phyloP scores from a whole-genome alignment of 1,140 invertebrate genomes.

The Sogatella furcifera region DNA sequence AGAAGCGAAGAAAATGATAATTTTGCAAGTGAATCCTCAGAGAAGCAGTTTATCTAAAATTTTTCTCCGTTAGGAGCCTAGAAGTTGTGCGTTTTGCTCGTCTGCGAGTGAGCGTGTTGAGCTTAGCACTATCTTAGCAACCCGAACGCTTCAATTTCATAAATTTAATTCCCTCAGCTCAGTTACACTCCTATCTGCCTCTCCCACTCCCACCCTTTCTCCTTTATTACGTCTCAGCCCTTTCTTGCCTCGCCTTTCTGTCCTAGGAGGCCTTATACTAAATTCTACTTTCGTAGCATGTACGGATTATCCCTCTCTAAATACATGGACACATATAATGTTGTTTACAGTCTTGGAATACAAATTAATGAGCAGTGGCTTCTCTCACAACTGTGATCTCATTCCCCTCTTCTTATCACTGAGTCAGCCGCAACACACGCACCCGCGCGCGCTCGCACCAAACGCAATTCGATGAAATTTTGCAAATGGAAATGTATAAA shows the following conservation, averaged over 20 bases:
- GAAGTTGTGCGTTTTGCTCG: no score
- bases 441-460: no score
- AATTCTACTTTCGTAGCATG: slow-evolving; percentile 1
- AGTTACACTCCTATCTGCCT: not conserved
- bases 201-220: not conserved
- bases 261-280: not conserved
- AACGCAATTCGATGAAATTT: no score
- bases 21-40: no score
- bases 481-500: no score
- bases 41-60: no score
- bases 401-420: no score
- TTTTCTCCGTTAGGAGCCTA: no score
- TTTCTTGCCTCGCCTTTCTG: not conserved
- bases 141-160: not conserved
- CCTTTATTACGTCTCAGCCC: not conserved
- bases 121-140: not conserved
- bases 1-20: no score
- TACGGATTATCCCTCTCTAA: slow-evolving; percentile 1
- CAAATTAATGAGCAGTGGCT: not conserved
- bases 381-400: no score
- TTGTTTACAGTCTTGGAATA: slow-evolving; percentile 2
- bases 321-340: slow-evolving; percentile 2
- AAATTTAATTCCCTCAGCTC: slow-evolving; percentile 2
- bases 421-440: no score
- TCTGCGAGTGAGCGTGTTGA: not conserved